These are phyloP conservation scores for Hemithea aestivaria DNA, from an alignment of 2,888 invertebrate genomes.

Conservation along the genomic window DNA sequence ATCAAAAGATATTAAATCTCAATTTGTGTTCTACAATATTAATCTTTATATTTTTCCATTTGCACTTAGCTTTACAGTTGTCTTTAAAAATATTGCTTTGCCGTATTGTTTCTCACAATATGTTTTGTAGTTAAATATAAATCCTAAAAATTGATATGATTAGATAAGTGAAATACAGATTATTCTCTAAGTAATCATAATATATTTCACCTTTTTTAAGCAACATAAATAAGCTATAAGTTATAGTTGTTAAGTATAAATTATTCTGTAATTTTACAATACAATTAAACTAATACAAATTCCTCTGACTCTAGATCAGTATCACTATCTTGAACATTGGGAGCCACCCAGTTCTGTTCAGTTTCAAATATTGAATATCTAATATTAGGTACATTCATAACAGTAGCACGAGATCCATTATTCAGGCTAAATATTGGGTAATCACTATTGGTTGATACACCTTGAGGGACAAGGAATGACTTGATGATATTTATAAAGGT, in stretches of 20 bases:
- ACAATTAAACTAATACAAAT: constrained; percentile 80
- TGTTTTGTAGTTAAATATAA: too few species aligned
- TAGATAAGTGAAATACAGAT: constrained; percentile 3
- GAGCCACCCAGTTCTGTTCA: constrained; percentile 72
- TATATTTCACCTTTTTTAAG: constrained; percentile 13
- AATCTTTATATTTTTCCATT: constrained; percentile 1
- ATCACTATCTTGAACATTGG: constrained; percentile 76
- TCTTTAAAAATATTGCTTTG: too few species aligned
- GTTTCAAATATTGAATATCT: constrained; percentile 77
- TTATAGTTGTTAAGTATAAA: constrained; percentile 18
- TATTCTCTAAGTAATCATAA: constrained; percentile 2
- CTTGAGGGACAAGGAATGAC: constrained; percentile 73
- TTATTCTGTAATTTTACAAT: constrained; percentile 15
- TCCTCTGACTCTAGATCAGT: constrained; percentile 85
- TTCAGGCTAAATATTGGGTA: constrained; percentile 92
- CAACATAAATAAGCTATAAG: constrained; percentile 30
- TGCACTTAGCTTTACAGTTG: too few species aligned
- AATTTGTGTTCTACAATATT: background rate
- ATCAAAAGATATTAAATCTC: background rate
- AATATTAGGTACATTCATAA: constrained; percentile 76
- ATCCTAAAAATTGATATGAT: background rate
- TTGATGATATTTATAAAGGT: constrained; percentile 85
- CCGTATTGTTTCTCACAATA: too few species aligned
- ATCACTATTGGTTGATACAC: constrained; percentile 74
- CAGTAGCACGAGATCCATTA: constrained; percentile 83